phyloP scores from a whole-genome alignment of 2,797 vertebrate species.

The Sphenodon punctatus region DNA sequence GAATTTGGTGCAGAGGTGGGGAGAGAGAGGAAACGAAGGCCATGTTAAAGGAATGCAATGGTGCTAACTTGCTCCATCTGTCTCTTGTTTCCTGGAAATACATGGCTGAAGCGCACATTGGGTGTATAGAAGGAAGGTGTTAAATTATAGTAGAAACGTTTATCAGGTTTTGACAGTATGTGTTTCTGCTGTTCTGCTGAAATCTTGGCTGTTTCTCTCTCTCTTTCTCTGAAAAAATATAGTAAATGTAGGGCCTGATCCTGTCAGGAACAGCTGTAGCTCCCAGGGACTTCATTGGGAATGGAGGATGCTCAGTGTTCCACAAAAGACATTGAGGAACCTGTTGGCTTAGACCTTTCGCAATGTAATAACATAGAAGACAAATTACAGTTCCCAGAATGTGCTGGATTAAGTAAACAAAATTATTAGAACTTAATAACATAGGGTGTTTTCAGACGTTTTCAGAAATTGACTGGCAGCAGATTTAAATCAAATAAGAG shows the following conservation, averaged over 20 bases:
- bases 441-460: too few species aligned
- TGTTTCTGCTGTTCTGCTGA: not conserved
- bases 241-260: not conserved
- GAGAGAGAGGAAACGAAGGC: not conserved
- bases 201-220: accelerated
- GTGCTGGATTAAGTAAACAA: not conserved
- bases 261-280: accelerated
- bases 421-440: not conserved
- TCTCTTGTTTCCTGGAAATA: not conserved
- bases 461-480: too few species aligned
- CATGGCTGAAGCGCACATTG: not conserved
- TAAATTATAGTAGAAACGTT: not conserved
- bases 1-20: too few species aligned
- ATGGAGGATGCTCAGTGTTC: not conserved
- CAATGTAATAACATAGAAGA: accelerated
- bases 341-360: not conserved
- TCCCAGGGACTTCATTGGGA: not conserved
- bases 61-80: not conserved
- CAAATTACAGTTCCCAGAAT: not conserved
- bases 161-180: not conserved
- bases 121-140: not conserved
- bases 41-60: not conserved
- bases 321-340: not conserved
- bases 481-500: too few species aligned
- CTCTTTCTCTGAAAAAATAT: not conserved